Evolutionary conservation across 2,888 invertebrate species (phyloP).

Genomic region (Rhodophaea formosa): DNA sequence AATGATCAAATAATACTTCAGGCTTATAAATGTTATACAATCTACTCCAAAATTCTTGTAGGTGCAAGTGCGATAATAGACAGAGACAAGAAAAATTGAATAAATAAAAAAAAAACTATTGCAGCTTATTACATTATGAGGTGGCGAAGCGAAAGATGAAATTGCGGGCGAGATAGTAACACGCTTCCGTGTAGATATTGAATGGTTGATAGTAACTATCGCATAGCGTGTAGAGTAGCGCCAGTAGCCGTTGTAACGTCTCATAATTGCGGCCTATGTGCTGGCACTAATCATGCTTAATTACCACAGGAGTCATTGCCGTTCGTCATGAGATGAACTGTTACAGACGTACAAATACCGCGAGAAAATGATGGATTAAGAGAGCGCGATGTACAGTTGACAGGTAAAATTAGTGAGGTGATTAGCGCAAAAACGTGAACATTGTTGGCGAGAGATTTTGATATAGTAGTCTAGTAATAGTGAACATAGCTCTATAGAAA

Average conservation of each 20-base stretch:
- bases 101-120: constrained; percentile 9
- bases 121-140: too few species aligned
- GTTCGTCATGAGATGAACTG: constrained; percentile 79
- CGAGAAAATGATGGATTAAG: constrained; percentile 64
- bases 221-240: constrained; percentile 65
- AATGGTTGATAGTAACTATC: constrained; percentile 63
- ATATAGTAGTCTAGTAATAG: background rate
- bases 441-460: background rate
- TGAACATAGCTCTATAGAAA: background rate
- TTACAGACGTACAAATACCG: constrained; percentile 66
- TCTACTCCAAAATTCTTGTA: too few species aligned
- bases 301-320: constrained; percentile 77
- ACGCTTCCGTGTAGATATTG: constrained; percentile 68
- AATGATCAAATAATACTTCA: too few species aligned
- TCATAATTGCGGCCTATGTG: constrained; percentile 76
- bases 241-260: constrained; percentile 72
- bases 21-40: too few species aligned
- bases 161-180: constrained; percentile 52
- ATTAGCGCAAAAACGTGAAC: background rate
- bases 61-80: too few species aligned
- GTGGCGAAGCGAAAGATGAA: constrained; percentile 47
- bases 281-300: constrained; percentile 78
- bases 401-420: constrained; percentile 7
- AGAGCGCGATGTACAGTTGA: constrained; percentile 33
- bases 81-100: too few species aligned